A percentile compares a stretch with the other conserved stretches of the same genome.
Evolutionary conservation across 1,140 invertebrate species (phyloP).

Genomic region (Eurytemora carolleeae): DNA sequence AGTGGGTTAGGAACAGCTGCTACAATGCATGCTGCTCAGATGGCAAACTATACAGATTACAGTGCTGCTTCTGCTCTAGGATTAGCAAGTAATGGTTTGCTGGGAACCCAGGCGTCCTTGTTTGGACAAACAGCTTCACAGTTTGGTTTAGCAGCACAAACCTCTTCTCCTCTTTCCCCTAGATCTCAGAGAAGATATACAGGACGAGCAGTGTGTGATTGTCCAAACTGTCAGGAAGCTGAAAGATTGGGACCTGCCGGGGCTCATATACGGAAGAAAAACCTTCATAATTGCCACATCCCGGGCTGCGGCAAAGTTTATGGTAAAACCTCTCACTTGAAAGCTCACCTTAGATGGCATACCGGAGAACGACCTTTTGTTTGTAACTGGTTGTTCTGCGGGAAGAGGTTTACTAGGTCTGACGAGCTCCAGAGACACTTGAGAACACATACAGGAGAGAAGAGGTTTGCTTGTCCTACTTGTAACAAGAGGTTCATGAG

Average conservation of each 20-base stretch:
- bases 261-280: slow-evolving; percentile 81
- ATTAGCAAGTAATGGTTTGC: not conserved
- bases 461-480: slow-evolving; percentile 77
- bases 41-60: slow-evolving; percentile 17
- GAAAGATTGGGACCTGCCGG: slow-evolving; percentile 81
- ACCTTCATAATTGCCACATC: slow-evolving; percentile 97
- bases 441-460: slow-evolving; percentile 88
- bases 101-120: not conserved
- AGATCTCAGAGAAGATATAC: slow-evolving; percentile 79
- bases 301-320: slow-evolving; percentile 95
- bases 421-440: slow-evolving; percentile 80
- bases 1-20: slow-evolving; percentile 24
- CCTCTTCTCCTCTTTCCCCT: slow-evolving; percentile 26
- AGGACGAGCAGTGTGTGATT: slow-evolving; percentile 89
- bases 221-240: slow-evolving; percentile 92
- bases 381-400: slow-evolving; percentile 33
- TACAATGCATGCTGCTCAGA: slow-evolving; percentile 12
- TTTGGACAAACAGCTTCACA: not conserved
- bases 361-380: slow-evolving; percentile 43
- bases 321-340: slow-evolving; percentile 48
- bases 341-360: slow-evolving; percentile 44
- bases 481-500: slow-evolving; percentile 66
- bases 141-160: not conserved
- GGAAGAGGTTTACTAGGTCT: slow-evolving; percentile 73
- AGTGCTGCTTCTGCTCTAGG: slow-evolving; percentile 4